These are phyloP conservation scores for Trypoxylon attenuatum DNA, from an alignment of 2,888 invertebrate species.

Conservation along the genomic window DNA sequence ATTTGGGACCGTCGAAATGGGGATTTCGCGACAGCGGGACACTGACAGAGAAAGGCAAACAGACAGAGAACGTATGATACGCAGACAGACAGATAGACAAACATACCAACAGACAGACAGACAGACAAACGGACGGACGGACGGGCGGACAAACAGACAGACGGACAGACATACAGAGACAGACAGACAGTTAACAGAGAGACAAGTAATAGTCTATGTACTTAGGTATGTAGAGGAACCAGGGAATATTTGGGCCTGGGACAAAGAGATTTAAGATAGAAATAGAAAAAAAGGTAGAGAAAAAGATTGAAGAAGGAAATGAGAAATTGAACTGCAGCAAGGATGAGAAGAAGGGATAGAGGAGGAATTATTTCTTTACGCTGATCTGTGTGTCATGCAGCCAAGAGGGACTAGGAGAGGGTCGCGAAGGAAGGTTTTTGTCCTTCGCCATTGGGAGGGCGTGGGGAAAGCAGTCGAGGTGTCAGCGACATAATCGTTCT, in stretches of 20 bases:
- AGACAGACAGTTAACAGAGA: neutral
- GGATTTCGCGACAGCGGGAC: constrained; percentile 9
- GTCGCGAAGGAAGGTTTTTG: too few species aligned
- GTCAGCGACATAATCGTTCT: too few species aligned
- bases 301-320: neutral
- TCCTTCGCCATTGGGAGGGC: too few species aligned
- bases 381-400: too few species aligned
- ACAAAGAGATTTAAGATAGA: too few species aligned
- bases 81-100: neutral
- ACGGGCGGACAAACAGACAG: constrained; percentile 4
- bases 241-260: too few species aligned
- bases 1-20: constrained; percentile 4
- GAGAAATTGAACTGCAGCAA: neutral
- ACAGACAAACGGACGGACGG: neutral
- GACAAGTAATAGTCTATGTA: neutral
- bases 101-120: constrained; percentile 1
- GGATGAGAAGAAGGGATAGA: too few species aligned
- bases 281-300: neutral
- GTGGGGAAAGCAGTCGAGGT: too few species aligned
- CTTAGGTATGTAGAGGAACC: constrained; percentile 1
- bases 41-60: constrained; percentile 16
- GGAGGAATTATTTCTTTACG: too few species aligned
- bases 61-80: neutral
- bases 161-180: constrained; percentile 3
- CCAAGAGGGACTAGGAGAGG: too few species aligned